Evolutionary conservation across 92 coral and sea anemone genomes (phyloP), one percentile per base, ranked within the genome.

Genomic region (Phymanthus crucifer): DNA sequence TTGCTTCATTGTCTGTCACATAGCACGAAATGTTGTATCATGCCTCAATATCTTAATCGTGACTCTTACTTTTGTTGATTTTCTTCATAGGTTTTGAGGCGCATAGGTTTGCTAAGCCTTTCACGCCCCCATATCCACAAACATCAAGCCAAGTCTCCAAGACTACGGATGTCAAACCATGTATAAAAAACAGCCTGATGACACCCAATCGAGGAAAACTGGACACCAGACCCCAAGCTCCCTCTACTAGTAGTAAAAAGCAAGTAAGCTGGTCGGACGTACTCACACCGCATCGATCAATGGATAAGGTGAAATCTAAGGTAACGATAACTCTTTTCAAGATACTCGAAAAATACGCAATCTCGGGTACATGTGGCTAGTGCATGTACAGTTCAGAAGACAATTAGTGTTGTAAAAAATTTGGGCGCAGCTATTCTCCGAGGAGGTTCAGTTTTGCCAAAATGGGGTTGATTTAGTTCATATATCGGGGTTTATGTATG

Each of bases 211-310:
- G 83, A 48, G 75, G 83, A 24, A 36, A 19, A 16, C 75, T 67
- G 76, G 75, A 48, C 31, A 67, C 75, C 47, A 68, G 26, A 35
- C 0, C 47, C 11, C 83, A 79, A 35, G 33, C 32, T 27, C 38
- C 47, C 27, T 26, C 83, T 27, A 26, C 34, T 26, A 67, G 75
- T 21, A 35, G 65, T 66, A 67, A 79, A 47, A 67, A 67, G 31
- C 83, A 79, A 48, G 83, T 70, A 65, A 46, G 66, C 65, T 79
- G 83, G 83, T 79, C 83, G 7, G 83, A 46, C 29, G 27, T 79
- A 11, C 26, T 79, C 19, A 79, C 83, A 19, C 83, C 83, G 29
- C 83, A 79, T 52, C 83, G 75, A 9, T 61, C 19, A 17, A n/a
- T 52, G 48, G 33, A 47, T 2, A 18, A 34, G 19, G 31, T 3